A percentile compares a stretch with the other conserved stretches of the same genome.
phyloP scores from a whole-genome alignment of 2,113 vertebrate genomes.

The Malurus melanocephalus region DNA sequence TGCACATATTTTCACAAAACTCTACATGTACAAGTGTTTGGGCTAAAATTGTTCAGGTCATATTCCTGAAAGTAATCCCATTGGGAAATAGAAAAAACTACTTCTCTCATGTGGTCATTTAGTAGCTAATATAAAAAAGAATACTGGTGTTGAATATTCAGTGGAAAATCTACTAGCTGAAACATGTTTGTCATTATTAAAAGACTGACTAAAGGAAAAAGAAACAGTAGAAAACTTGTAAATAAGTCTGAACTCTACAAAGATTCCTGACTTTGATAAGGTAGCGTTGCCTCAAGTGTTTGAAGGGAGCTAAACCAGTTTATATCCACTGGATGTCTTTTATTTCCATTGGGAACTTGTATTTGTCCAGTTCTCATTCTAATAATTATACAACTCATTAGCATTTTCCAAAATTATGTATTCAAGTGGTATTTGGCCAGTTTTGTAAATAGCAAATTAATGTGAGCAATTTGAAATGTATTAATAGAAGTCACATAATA shows the following conservation, averaged over 20 bases:
- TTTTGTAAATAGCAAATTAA: not conserved
- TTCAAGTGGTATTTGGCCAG: not conserved
- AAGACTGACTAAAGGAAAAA: not conserved
- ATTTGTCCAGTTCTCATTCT: not conserved
- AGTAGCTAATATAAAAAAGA: not conserved
- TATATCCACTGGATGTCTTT: not conserved
- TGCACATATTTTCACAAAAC: not conserved
- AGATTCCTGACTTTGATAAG: not conserved
- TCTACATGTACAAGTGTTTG: not conserved
- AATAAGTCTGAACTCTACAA: not conserved
- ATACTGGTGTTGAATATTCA: not conserved
- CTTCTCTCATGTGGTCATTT: not conserved
- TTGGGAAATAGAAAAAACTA: not conserved
- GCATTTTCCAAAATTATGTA: not conserved
- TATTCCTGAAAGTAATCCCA: not conserved
- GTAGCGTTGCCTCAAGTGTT: not conserved
- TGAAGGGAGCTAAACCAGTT: not conserved
- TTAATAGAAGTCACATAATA: not conserved
- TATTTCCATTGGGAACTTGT: not conserved
- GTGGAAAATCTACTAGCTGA: not conserved
- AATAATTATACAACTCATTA: not conserved
- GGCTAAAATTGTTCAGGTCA: not conserved
- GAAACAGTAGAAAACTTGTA: not conserved
- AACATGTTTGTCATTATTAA: not conserved
- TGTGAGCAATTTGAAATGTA: not conserved